Evolutionary conservation across 2,888 invertebrate genomes (phyloP).

Genomic region (Volucella bombylans): DNA sequence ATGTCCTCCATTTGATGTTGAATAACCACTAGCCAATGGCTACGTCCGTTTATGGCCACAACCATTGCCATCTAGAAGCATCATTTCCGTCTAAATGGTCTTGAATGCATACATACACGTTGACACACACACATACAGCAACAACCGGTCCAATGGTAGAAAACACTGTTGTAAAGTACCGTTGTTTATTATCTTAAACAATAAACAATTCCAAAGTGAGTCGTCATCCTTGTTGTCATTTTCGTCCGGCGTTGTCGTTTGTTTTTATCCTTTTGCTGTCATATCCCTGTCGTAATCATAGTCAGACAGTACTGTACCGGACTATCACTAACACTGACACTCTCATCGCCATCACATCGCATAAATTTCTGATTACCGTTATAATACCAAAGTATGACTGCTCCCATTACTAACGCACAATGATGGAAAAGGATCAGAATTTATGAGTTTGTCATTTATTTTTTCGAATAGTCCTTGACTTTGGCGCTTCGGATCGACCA

Average conservation of each 20-base stretch:
- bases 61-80: conserved; percentile 9
- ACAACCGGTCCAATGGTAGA: not conserved
- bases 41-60: conserved; percentile 16
- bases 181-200: conserved; percentile 62
- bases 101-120: not conserved
- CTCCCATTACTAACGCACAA: not conserved
- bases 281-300: conserved; percentile 17
- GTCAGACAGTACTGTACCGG: conserved; percentile 30
- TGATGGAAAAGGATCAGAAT: conserved; percentile 8
- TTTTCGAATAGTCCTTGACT: not conserved
- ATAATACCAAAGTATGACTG: conserved; percentile 20
- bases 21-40: conserved; percentile 34
- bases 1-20: conserved; percentile 45
- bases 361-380: conserved; percentile 29
- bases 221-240: conserved; percentile 31
- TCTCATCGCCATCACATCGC: conserved; percentile 12
- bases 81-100: conserved; percentile 18
- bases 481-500: not conserved
- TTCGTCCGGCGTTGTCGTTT: conserved; percentile 25
- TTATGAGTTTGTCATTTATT: conserved; percentile 16
- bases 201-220: conserved; percentile 56
- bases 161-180: conserved; percentile 4
- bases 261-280: conserved; percentile 49
- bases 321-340: conserved; percentile 1
- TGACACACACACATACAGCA: not conserved